Evolutionary conservation across 2,113 vertebrate genomes (phyloP), one percentile per base, ranked within the genome.

Genomic region (Zosterops pallidus): DNA sequence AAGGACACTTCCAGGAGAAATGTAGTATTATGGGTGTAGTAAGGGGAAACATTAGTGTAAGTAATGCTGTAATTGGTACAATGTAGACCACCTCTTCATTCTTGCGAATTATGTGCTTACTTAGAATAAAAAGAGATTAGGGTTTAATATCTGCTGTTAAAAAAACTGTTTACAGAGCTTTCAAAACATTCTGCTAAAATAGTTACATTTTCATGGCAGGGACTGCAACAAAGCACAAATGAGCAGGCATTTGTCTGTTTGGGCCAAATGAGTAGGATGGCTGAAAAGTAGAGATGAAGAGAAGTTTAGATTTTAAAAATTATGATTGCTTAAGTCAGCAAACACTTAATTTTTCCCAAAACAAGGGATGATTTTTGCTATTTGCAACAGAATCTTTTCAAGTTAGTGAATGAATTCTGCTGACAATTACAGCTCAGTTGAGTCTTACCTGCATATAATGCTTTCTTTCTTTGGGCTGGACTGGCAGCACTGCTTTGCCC

Each of bases 391-490:
- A 63, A 33, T 49, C 12, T 82, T 60, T 75, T 44, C 50, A 76
- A 72, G 42, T 25, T 39, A 76, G 50, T 65, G 53, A 79, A 57
- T 29, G 53, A 75, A 77, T 55, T 80, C 29, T 63, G n/a, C 57
- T 49, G 75, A 74, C n/a, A 77, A 11, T 22, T 22, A 25, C 14
- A 63, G 46, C 44, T 70, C 39, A 28, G 79, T 90, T 89, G 39
- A 67, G 39, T 19, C 64, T 57, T 97, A 98, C 98, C 97, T 96
- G 97, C 97, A 19, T 94, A 91, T 19, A 97, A 97, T 7, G 77
- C 70, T 92, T 97, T 97, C 91, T 95, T 98, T 86, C 87, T 97
- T 90, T 4, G 92, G 67, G 79, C 31, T 80, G 88, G 85, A 84
- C 75, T 70, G 49, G 83, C 56, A 86, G 52, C 57, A 12, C 35